Evolutionary conservation across 2,113 vertebrate species (phyloP).

Genomic region (Aleadryas rufinucha): DNA sequence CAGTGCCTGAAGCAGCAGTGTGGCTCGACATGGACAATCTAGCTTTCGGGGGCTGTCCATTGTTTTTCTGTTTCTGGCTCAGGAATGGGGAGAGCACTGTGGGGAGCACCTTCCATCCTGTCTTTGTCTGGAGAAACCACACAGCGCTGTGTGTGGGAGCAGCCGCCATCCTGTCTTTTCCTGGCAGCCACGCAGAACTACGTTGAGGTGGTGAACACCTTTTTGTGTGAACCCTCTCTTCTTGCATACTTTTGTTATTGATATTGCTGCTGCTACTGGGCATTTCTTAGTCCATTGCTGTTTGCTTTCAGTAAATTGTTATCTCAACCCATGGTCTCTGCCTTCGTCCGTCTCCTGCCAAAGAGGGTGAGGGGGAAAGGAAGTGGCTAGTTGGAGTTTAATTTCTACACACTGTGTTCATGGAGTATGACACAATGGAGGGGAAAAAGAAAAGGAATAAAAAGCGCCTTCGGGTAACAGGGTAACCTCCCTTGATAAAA

Average conservation of each 20-base stretch:
- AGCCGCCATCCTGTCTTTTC: rapidly evolving
- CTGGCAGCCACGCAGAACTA: rapidly evolving
- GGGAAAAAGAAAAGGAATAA: rapidly evolving
- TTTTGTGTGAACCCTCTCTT: background rate
- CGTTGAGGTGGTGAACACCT: rapidly evolving
- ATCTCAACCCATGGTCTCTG: background rate
- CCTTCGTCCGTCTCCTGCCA: background rate
- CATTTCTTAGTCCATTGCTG: background rate
- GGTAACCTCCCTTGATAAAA: background rate
- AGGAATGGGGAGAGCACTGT: rapidly evolving
- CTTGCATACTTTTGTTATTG: background rate
- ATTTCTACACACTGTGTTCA: background rate
- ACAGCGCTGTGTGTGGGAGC: rapidly evolving
- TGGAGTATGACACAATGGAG: background rate
- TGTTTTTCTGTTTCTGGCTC: background rate
- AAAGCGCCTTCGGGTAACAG: background rate
- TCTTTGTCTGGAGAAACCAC: background rate
- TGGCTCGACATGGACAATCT: rapidly evolving
- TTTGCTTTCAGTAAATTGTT: background rate
- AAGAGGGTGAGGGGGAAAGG: background rate
- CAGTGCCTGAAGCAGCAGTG: rapidly evolving
- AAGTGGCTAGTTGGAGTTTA: background rate
- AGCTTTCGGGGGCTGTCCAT: background rate
- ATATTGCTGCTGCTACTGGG: background rate
- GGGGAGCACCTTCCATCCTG: background rate